Evolutionary conservation across 1,140 invertebrate species (phyloP).

Genomic region (Vanessa atalanta): DNA sequence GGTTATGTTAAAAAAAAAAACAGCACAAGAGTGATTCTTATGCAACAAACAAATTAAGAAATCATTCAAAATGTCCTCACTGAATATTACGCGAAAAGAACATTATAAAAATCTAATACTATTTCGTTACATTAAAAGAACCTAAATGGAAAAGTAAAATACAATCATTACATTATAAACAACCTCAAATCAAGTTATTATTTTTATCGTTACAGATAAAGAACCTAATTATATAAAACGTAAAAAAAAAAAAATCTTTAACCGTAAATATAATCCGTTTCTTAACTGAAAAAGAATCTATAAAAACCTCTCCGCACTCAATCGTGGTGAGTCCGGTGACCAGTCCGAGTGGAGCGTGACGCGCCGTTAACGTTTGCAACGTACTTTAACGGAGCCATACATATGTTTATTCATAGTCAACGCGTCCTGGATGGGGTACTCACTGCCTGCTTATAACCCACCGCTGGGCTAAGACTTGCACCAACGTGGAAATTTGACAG

Average conservation of each 20-base stretch:
- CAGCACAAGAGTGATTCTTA: too few relatives aligned
- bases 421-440: too few relatives aligned
- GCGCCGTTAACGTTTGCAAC: constrained; percentile 38
- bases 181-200: background rate
- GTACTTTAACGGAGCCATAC: constrained; percentile 19
- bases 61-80: too few relatives aligned
- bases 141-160: too few relatives aligned
- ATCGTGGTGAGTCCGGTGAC: background rate
- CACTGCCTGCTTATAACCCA: too few relatives aligned
- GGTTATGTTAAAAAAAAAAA: too few relatives aligned
- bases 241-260: background rate
- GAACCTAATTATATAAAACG: background rate
- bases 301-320: background rate
- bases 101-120: too few relatives aligned
- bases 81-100: too few relatives aligned
- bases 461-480: too few relatives aligned
- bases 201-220: background rate
- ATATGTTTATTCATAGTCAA: constrained; percentile 9
- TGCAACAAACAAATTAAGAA: too few relatives aligned
- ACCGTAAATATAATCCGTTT: background rate
- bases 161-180: background rate
- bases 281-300: background rate
- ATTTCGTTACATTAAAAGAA: too few relatives aligned
- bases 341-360: constrained; percentile 22
- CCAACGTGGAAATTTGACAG: too few relatives aligned